A percentile compares a stretch with the other conserved stretches of the same genome.
Evolutionary conservation across 2,888 invertebrate species (phyloP).

Genomic region (Sinhomidia bicolor): DNA sequence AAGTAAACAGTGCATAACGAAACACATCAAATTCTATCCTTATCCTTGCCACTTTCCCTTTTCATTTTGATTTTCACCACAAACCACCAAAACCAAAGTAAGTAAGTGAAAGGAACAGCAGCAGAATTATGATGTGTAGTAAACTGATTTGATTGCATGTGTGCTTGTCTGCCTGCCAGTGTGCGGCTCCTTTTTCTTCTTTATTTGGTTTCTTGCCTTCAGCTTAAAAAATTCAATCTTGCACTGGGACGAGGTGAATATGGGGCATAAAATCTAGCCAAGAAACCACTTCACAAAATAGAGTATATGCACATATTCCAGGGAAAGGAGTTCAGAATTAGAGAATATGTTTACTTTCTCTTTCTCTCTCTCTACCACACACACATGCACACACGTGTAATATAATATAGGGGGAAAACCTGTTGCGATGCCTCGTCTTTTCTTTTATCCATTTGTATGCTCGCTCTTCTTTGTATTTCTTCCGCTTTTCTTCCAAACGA

Average conservation of each 20-base stretch:
- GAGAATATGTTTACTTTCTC: neutral
- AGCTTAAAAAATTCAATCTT: constrained; percentile 14
- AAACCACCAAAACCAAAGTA: neutral
- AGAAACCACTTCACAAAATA: constrained; percentile 6
- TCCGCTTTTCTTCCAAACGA: neutral
- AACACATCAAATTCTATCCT: neutral
- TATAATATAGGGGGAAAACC: too few relatives aligned
- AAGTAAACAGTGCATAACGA: neutral
- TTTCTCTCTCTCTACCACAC: neutral
- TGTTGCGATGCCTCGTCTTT: neutral
- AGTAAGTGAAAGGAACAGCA: neutral
- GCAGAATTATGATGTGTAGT: neutral
- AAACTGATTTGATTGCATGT: neutral
- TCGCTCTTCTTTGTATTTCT: neutral
- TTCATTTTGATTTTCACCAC: neutral
- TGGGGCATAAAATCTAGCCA: neutral
- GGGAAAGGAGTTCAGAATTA: neutral
- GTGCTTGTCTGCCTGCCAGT: neutral
- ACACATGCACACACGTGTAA: neutral
- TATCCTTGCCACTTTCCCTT: neutral
- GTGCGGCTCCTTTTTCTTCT: neutral
- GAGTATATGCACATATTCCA: neutral
- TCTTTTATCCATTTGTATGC: neutral
- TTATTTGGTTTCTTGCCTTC: too few relatives aligned
- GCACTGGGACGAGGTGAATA: neutral